These are phyloP conservation scores for Euschistus heros DNA, from an alignment of 1,140 invertebrate species.

Conservation along the genomic window DNA sequence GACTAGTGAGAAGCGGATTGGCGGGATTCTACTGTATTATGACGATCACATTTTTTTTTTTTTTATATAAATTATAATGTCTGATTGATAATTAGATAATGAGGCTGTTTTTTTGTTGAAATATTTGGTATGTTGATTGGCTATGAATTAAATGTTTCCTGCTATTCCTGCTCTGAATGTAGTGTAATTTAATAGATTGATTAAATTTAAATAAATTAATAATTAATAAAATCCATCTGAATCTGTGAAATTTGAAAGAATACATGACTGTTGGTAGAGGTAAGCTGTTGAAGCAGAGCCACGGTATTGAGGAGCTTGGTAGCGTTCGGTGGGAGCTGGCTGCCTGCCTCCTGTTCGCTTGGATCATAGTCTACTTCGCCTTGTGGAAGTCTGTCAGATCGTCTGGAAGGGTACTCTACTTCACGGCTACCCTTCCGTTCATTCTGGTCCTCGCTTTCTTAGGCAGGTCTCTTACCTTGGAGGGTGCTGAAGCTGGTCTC, in stretches of 20 bases:
- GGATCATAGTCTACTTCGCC: slow-evolving; percentile 85
- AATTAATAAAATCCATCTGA: background rate
- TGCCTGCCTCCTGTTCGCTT: slow-evolving; percentile 72
- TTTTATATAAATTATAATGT: no score
- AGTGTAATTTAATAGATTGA: no score
- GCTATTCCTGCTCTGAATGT: no score
- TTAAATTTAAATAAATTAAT: no score
- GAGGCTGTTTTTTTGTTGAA: no score
- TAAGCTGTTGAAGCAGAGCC: slow-evolving; percentile 70
- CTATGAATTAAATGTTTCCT: no score
- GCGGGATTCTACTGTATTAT: no score
- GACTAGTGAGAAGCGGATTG: no score
- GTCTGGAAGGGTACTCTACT: slow-evolving; percentile 67
- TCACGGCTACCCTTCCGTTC: slow-evolving; percentile 78
- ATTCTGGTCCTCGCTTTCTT: slow-evolving; percentile 70
- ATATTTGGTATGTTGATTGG: no score
- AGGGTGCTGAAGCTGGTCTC: slow-evolving; percentile 67
- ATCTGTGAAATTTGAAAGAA: background rate
- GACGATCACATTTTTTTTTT: no score
- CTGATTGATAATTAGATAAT: no score
- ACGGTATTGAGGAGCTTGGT: slow-evolving; percentile 70
- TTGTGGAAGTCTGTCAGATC: slow-evolving; percentile 87
- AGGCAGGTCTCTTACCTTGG: slow-evolving; percentile 63
- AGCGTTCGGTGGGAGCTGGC: slow-evolving; percentile 74
- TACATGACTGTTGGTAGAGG: slow-evolving; percentile 44